Conservation (phyloP, 2,113 vertebrate species). For the Nycticebus coucang region DNA sequence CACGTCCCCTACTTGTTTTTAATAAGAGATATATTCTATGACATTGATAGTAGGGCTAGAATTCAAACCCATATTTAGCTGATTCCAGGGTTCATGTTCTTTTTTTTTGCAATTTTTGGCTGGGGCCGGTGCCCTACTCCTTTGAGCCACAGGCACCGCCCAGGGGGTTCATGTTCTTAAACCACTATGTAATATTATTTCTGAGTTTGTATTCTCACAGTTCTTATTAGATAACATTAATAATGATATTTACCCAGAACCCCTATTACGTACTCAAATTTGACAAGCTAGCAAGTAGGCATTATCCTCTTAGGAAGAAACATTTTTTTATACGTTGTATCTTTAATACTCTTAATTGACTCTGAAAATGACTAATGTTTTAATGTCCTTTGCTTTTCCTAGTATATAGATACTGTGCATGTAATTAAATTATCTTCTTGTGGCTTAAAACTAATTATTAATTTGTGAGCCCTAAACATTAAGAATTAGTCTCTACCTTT, state of each 20-base stretch:
- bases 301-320: slow-evolving; percentile 32
- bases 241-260: not conserved
- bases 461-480: not conserved
- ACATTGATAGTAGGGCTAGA: not conserved
- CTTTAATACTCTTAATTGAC: slow-evolving; percentile 26
- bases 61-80: slow-evolving; percentile 23
- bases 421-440: not conserved
- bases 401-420: not conserved
- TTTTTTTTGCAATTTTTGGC: not conserved
- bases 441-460: slow-evolving; percentile 19
- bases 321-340: slow-evolving; percentile 18
- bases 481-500: not conserved
- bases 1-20: not conserved
- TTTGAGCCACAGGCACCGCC: too few species aligned
- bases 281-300: not conserved
- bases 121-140: too few species aligned
- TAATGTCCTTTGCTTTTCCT: slow-evolving; percentile 50
- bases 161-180: slow-evolving; percentile 15
- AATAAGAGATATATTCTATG: slow-evolving; percentile 28
- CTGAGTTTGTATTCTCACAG: not conserved
- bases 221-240: slow-evolving; percentile 43
- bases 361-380: slow-evolving; percentile 13
- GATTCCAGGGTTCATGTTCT: not conserved
- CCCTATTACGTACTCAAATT: not conserved
- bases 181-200: slow-evolving; percentile 36